Evolutionary conservation across 1,140 invertebrate genomes (phyloP).

Genomic region (Copidosoma floridanum): DNA sequence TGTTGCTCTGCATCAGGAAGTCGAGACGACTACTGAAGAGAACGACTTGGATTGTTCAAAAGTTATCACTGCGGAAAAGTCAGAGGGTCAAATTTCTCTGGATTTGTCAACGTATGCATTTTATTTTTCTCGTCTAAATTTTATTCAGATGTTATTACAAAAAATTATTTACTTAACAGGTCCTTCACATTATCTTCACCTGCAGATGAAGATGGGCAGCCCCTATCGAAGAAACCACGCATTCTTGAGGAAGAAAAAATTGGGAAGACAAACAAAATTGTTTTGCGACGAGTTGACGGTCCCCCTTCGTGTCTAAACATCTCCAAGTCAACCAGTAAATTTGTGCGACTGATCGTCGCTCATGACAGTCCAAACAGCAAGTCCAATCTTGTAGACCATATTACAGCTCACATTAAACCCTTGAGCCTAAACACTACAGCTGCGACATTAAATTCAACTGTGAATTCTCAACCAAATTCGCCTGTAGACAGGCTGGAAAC

Average conservation of each 20-base stretch:
- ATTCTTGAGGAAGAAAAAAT: conserved; percentile 20
- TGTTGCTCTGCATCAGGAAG: conserved; percentile 8
- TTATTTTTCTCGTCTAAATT: too few species aligned
- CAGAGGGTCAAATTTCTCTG: background rate
- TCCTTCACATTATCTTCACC: too few species aligned
- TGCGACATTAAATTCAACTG: background rate
- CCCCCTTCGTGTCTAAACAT: conserved; percentile 9
- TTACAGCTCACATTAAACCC: conserved; percentile 23
- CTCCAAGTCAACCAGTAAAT: conserved; percentile 19
- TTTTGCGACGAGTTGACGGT: conserved; percentile 13
- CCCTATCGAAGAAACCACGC: conserved; percentile 1
- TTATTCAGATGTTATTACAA: too few species aligned
- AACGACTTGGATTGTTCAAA: background rate
- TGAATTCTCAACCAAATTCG: conserved; percentile 12
- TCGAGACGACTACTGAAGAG: conserved; percentile 1
- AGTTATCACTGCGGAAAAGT: background rate
- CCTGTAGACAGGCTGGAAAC: conserved; percentile 10
- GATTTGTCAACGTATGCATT: background rate
- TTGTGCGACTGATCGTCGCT: conserved; percentile 17
- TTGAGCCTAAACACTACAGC: conserved; percentile 16
- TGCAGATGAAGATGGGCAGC: background rate
- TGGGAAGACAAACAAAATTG: conserved; percentile 8
- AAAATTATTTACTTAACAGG: too few species aligned
- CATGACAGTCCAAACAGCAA: conserved; percentile 19
- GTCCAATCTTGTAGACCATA: conserved; percentile 21